Evolutionary conservation across 2,797 vertebrate genomes (phyloP), one percentile per base, ranked within the genome.

Genomic region (Gadopsis bispinosus): DNA sequence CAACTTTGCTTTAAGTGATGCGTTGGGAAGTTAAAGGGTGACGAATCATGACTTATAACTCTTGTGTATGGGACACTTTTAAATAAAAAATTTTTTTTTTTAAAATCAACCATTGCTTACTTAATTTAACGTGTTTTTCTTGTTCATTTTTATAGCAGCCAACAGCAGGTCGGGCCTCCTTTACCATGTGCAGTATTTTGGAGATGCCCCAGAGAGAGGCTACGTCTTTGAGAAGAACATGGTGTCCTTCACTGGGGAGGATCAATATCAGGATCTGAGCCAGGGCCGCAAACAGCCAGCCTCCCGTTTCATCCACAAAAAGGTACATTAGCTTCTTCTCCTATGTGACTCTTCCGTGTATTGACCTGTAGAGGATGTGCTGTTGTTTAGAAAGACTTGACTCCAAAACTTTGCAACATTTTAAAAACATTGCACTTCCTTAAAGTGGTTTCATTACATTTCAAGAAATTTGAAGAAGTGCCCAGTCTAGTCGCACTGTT

Each of bases 101-200:
- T 14, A 8, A 51, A 65, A 4, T 39, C 0, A 4, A 5, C 2
- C 4, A 13, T 17, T 59, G 19, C 47, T 59, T 17, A 14, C 51
- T 62, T 50, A 0, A 19, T 33, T 41, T 10, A 0, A n/a, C 10
- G n/a, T n/a, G n/a, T 62, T 7, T 19, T 41, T 12, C 16, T 61
- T n/a, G 5, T 17, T 66, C 41, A 1, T 11, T 41, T 5, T 45
- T 61, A 31, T 14, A 89, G 82, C 79, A 55, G 75, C 87, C 43
- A 92, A 75, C 65, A 91, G 91, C 69, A 89, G 91, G 51, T 73
- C 83, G 6, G 94, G 93, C 26, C 80, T 92, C 26, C 95, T 97
- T 56, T 99, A 97, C 89, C 98, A 99, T 0, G 96, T 99, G 63
- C 98, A 99, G 93, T 99, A 99, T 92, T 99, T 99, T 89, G 97